These are phyloP conservation scores for Taenaris catops DNA, from an alignment of 2,888 invertebrate species.

Conservation along the genomic window DNA sequence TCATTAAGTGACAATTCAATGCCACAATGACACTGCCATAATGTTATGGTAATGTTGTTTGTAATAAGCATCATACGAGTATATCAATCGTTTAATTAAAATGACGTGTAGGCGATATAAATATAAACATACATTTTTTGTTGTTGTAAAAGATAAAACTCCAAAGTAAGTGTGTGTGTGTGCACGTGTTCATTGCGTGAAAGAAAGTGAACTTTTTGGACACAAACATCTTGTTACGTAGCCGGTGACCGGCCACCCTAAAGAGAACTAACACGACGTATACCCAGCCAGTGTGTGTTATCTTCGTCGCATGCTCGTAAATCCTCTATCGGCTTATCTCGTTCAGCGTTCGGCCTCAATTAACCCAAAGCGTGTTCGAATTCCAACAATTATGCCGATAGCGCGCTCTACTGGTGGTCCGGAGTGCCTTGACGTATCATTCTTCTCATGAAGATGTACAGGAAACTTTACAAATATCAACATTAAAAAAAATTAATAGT, in stretches of 20 bases:
- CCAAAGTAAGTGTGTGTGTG: too few relatives aligned
- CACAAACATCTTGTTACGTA: background rate
- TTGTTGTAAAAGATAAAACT: too few relatives aligned
- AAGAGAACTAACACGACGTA: slow-evolving; percentile 13
- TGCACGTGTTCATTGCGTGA: too few relatives aligned
- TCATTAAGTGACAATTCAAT: too few relatives aligned
- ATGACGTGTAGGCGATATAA: too few relatives aligned
- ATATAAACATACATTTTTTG: too few relatives aligned
- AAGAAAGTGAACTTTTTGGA: too few relatives aligned
- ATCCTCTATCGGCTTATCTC: slow-evolving; percentile 58
- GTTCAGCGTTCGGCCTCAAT: slow-evolving; percentile 48
- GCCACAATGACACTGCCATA: too few relatives aligned
- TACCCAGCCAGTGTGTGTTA: slow-evolving; percentile 10
- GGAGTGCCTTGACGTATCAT: slow-evolving; percentile 3
- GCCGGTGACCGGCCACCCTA: background rate
- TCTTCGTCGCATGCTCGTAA: slow-evolving; percentile 39
- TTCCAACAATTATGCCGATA: slow-evolving; percentile 68
- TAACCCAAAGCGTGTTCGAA: slow-evolving; percentile 67
- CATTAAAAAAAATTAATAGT: too few relatives aligned
- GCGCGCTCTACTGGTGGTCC: slow-evolving; percentile 66
- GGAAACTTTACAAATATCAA: background rate
- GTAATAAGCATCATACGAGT: too few relatives aligned
- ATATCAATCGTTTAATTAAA: too few relatives aligned
- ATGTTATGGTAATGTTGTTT: too few relatives aligned
- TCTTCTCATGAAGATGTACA: background rate